Base-by-base conservation (phyloP, 2,113 vertebrate species). In the Numida meleagris region DNA sequence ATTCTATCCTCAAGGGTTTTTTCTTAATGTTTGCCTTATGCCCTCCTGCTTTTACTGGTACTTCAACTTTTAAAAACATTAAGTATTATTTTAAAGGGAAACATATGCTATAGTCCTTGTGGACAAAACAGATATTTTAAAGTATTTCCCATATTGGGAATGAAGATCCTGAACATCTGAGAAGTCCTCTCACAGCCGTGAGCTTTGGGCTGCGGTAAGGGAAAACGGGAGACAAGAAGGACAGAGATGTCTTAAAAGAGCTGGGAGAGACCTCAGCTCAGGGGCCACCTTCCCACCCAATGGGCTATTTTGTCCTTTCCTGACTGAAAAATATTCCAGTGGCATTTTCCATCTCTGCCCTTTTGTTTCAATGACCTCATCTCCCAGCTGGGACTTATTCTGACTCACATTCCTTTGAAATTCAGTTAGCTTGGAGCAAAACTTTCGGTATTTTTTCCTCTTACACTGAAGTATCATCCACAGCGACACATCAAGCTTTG, bases 1-100 rank as follows among this genome's bases (percentile, higher is more conserved):
- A 84, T 82, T 91, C 71, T 73, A 90, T 92, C 68, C 88, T 87
- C 92, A 71, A 66, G 86, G 72, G 88, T 27, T 92, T 94, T 80
- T 76, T 53, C 79, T 91, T 85, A 92, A 59, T 58, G 78, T 33
- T 90, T 92, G 94, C n/a, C 85, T 92, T 93, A 82, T 76, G 61
- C 72, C 85, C 91, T 95, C n/a, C 34, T 76, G 65, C 62, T 82
- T 85, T 67, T 79, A 88, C 17, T 33, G 68, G 89, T 63, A 94
- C 94, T 88, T 93, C 88, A 93, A 86, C 90, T 88, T 70, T 40
- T 0, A 20, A 57, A 70, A 82, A 80, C 48, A 33, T 58, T 88
- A 80, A 94, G 67, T 3, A 1, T 31, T 76, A 61, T 79, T 91
- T 87, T 70, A 93, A 55, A 93, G 29, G 45, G 57, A 59, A 93